Evolutionary conservation across 2,888 invertebrate genomes (phyloP).

Genomic region (Ectemnius cavifrons): DNA sequence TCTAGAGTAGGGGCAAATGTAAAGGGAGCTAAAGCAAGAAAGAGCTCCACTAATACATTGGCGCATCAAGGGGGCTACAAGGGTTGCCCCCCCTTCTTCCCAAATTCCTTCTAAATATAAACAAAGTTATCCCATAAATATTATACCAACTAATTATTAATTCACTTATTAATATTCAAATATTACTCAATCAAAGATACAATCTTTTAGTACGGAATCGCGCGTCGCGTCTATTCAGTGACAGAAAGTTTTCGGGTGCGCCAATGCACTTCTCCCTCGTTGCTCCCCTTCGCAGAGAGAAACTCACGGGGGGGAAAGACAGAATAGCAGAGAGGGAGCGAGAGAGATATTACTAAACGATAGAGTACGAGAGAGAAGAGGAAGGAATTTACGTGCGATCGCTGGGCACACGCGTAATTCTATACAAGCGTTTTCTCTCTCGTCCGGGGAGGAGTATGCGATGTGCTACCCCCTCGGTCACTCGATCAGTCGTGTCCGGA

Average conservation of each 20-base stretch:
- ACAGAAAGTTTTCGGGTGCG: conserved; percentile 23
- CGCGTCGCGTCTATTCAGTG: too few relatives aligned
- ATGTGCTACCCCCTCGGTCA: conserved; percentile 77
- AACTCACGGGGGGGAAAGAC: conserved; percentile 17
- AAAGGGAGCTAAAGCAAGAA: conserved; percentile 8
- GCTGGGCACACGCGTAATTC: conserved; percentile 70
- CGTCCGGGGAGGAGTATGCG: conserved; percentile 71
- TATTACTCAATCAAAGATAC: too few relatives aligned
- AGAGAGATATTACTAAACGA: too few relatives aligned
- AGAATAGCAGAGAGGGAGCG: conserved; percentile 32
- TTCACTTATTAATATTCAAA: too few relatives aligned
- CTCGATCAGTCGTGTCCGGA: conserved; percentile 77
- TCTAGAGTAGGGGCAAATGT: too few relatives aligned
- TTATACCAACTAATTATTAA: too few relatives aligned
- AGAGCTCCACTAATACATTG: conserved; percentile 14
- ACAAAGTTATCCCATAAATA: too few relatives aligned
- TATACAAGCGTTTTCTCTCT: conserved; percentile 64
- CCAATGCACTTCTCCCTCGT: conserved; percentile 7
- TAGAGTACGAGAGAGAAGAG: conserved; percentile 52
- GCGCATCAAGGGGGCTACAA: too few relatives aligned
- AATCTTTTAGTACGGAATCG: too few relatives aligned
- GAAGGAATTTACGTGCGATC: conserved; percentile 52
- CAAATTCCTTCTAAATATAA: too few relatives aligned
- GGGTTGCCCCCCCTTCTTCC: too few relatives aligned
- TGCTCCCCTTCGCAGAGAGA: conserved; percentile 7